Base-by-base conservation (phyloP, 2,888 invertebrate genomes). In the Mesoligia furuncula region DNA sequence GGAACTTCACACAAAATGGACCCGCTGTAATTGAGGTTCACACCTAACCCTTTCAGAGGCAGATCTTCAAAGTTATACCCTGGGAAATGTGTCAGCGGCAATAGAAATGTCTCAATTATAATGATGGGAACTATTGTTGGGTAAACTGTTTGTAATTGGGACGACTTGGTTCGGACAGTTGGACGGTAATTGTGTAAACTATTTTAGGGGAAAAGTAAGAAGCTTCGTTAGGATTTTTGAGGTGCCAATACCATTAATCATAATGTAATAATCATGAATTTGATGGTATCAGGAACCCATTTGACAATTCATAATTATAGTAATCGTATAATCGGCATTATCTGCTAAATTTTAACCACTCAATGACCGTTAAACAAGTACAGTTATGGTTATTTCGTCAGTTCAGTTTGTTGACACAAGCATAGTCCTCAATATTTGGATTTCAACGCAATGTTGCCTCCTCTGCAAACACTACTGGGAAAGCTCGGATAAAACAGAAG, bases 11-110 rank as follows among this genome's bases (percentile, higher is more conserved):
- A 86, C 85, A 77, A 79, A 78, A 86, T 82, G 61, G 80, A 79
- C 77, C 88, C 80, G 39, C 66, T 61, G 79, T 87, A 88, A 87
- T 87, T 88, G 85, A 80, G 81, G 83, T 80, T 79, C 73, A 75
- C 76, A 85, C 77, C 80, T 82, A 79, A 83, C 80, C 84, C 80
- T 85, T 82, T 86, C 88, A 80, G 54, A n/a, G 57, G 72, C 85
- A 86, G 84, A 87, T 87, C 82, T 86, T 75, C 83, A 78, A 90
- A 90, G 87, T 89, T 89, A 82, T 79, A 76, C 84, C 76, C 80
- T 73, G 75, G 76, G 72, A 87, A 88, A 88, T 81, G 78, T 88
- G 89, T 84, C 86, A 87, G 78, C 83, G 84, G 67, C 85, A 88
- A 88, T 86, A 65, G 79, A 79, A 86, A 86, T 73, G 86, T 83